These are phyloP conservation scores for Hippopotamyrus pictus DNA, from an alignment of 2,797 vertebrate species.

Conservation along the genomic window DNA sequence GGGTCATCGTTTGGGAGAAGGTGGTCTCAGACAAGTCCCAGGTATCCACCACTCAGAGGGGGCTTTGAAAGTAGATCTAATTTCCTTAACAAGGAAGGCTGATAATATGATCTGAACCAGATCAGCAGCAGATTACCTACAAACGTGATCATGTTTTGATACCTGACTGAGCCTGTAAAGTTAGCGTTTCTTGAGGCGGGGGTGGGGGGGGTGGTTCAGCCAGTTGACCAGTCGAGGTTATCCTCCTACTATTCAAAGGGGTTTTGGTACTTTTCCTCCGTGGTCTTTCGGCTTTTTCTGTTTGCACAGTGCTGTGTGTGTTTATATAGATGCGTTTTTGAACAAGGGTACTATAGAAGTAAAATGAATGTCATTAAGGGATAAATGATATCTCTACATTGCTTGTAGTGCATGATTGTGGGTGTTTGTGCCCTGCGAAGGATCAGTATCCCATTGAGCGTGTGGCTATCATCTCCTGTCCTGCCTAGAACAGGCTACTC, in stretches of 20 bases:
- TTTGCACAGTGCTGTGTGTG: background rate
- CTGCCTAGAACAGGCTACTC: background rate
- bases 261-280: background rate
- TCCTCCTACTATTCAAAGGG: background rate
- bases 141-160: background rate
- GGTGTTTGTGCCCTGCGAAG: background rate
- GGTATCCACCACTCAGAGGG: conserved; percentile 27
- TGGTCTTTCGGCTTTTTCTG: background rate
- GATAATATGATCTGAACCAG: background rate
- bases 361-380: background rate
- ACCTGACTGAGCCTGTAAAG: background rate
- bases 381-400: background rate
- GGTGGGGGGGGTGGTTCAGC: too few species aligned
- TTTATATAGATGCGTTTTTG: background rate
- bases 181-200: background rate
- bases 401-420: background rate
- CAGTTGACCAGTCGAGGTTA: background rate
- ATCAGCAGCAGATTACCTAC: background rate
- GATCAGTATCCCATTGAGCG: background rate
- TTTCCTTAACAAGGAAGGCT: background rate
- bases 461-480: background rate
- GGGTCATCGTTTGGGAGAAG: conserved; percentile 67
- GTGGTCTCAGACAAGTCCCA: conserved; percentile 40
- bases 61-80: background rate
- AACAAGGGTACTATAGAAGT: background rate